Evolutionary conservation across 1,140 invertebrate genomes (phyloP).

Genomic region (Tetramorium simillimum): DNA sequence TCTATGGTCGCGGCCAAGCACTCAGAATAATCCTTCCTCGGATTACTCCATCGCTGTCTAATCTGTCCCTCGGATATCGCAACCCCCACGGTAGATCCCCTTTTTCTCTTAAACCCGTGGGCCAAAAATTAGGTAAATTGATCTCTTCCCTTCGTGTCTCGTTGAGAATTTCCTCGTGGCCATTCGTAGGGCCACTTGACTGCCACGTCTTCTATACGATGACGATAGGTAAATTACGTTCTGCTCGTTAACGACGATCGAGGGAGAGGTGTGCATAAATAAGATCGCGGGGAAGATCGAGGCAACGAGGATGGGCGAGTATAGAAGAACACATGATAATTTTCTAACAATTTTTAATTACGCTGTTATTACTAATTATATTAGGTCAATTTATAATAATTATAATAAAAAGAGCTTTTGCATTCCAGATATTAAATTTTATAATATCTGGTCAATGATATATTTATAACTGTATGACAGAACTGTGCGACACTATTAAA

Average conservation of each 20-base stretch:
- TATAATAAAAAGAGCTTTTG: background rate
- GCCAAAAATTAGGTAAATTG: slow-evolving; percentile 67
- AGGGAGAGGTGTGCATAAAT: slow-evolving; percentile 45
- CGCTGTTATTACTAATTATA: background rate
- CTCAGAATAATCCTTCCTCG: slow-evolving; percentile 86
- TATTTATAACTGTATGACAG: background rate
- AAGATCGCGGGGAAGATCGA: slow-evolving; percentile 38
- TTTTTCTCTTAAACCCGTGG: slow-evolving; percentile 48
- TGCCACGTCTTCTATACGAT: slow-evolving; percentile 50
- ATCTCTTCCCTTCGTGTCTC: slow-evolving; percentile 48
- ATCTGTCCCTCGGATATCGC: slow-evolving; percentile 63
- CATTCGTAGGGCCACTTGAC: slow-evolving; percentile 32
- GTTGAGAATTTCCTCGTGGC: slow-evolving; percentile 42
- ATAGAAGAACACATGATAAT: slow-evolving; percentile 14
- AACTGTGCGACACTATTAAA: background rate
- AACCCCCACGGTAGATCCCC: slow-evolving; percentile 35
- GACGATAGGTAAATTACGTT: slow-evolving; percentile 67
- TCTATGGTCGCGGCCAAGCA: slow-evolving; percentile 90
- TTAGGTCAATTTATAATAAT: background rate
- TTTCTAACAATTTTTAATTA: background rate
- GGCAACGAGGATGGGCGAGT: background rate
- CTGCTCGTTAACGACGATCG: slow-evolving; percentile 48
- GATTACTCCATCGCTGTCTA: slow-evolving; percentile 90
- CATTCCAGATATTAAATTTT: background rate
- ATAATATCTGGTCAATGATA: background rate